Evolutionary conservation across 1,140 invertebrate genomes (phyloP).

Genomic region (Trichomalopsis sarcophagae): DNA sequence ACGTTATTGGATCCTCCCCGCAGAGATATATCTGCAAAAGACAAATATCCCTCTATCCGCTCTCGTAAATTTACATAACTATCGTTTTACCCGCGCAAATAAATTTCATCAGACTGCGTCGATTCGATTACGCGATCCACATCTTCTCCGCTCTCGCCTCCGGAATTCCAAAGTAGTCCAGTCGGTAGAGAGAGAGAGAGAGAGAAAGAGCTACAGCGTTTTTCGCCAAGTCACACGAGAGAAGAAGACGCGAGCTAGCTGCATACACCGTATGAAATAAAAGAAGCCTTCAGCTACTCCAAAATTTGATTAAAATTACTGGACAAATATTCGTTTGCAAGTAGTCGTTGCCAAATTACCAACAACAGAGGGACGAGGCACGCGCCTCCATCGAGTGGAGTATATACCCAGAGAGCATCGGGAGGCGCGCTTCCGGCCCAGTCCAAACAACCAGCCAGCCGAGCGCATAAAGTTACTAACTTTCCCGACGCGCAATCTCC

Average conservation of each 20-base stretch:
- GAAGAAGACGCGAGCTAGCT: too few relatives aligned
- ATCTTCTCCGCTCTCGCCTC: too few relatives aligned
- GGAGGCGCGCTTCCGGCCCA: constrained; percentile 66
- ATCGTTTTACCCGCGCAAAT: too few relatives aligned
- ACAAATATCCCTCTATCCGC: background rate
- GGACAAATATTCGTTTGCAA: constrained; percentile 46
- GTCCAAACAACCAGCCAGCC: constrained; percentile 66
- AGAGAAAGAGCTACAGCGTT: too few relatives aligned
- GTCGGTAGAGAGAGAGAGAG: background rate
- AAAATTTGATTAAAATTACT: constrained; percentile 44
- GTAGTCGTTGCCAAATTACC: constrained; percentile 69
- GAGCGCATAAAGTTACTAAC: constrained; percentile 69
- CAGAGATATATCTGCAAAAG: background rate
- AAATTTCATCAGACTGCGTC: background rate
- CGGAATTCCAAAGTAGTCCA: background rate
- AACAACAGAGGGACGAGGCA: constrained; percentile 58
- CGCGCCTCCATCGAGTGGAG: background rate
- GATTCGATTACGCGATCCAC: constrained; percentile 16
- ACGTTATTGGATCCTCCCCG: background rate
- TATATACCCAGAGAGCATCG: constrained; percentile 45
- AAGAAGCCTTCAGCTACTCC: background rate
- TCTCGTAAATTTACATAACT: constrained; percentile 15
- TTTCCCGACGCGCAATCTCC: constrained; percentile 66
- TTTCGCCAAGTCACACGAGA: too few relatives aligned
- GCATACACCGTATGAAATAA: constrained; percentile 6